Base-by-base conservation (phyloP, 2,797 vertebrate species). In the Epinephelus malabaricus region DNA sequence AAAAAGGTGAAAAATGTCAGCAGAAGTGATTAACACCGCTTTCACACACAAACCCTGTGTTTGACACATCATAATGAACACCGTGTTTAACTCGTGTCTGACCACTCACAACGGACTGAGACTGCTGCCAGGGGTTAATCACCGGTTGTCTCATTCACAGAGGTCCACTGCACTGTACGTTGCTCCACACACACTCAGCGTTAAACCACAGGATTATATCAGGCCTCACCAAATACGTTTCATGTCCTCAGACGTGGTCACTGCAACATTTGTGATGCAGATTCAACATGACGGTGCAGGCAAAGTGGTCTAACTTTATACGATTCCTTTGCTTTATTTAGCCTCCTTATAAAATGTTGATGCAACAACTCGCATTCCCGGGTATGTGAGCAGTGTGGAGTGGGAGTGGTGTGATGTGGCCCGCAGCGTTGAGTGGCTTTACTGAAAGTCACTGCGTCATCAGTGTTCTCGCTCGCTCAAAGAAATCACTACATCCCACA, bases 331-430 rank as follows among this genome's bases (percentile, higher is more conserved):
- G 72, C 90, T 86, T 86, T 89, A 80, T 91, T 87, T 89, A 91
- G 84, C 69, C 71, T 83, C 75, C 76, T 89, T 81, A 81, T 88
- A 85, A 88, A 93, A 92, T 82, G 88, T 90, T 89, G 83, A 90
- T 82, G 89, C 85, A 91, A 87, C 75, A 73, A 34, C 82, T 90
- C 81, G 21, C 82, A 80, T 77, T 62, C 54, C 46, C 0, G 25
- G 71, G 51, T 74, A 73, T 53, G 62, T 56, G 80, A 78, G 78
- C 63, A 45, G 84, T 9, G 61, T 38, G 50, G 78, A 84, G 87
- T 73, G 84, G 85, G 74, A 83, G 84, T 47, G 69, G 71, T 82
- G 85, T 65, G 82, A 90, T 84, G 84, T 80, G 75, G 83, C 79
- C 69, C 1, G 23, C 64, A 53, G 84, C 70, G 2, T 13, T 49